phyloP scores from a whole-genome alignment of 2,113 vertebrate species.

The Hippopotamus amphibius region DNA sequence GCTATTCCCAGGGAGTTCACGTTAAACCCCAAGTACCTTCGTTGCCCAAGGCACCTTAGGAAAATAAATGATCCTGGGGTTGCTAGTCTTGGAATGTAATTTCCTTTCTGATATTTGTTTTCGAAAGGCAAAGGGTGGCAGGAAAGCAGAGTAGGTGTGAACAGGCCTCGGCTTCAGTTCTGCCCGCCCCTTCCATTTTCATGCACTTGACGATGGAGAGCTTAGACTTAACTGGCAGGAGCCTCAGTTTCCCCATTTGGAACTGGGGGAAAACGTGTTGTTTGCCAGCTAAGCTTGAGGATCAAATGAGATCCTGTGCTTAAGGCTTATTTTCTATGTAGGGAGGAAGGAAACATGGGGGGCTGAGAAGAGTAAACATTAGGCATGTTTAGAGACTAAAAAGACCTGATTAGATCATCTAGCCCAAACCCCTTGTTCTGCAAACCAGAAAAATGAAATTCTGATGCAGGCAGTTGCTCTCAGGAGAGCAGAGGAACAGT shows the following conservation, averaged over 20 bases:
- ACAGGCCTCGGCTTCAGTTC: background rate
- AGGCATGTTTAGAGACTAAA: background rate
- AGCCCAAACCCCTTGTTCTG: no score
- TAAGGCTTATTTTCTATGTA: background rate
- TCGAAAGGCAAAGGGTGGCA: constrained; percentile 49
- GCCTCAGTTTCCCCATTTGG: background rate
- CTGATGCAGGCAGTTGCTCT: background rate
- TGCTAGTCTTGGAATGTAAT: constrained; percentile 38
- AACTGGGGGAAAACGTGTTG: background rate
- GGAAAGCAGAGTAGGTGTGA: background rate
- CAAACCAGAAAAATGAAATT: background rate
- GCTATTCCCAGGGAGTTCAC: constrained; percentile 25
- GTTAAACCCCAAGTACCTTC: constrained; percentile 50
- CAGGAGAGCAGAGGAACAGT: background rate
- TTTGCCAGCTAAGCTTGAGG: background rate
- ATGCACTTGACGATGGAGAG: background rate
- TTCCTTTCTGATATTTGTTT: constrained; percentile 68
- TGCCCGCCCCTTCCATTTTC: background rate
- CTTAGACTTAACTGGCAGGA: fast-evolving
- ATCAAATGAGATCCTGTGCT: fast-evolving
- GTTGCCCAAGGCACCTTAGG: constrained; percentile 66
- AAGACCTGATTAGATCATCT: background rate
- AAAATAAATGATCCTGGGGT: constrained; percentile 75
- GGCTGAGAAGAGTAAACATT: background rate
- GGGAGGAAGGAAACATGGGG: background rate